Base-by-base conservation (phyloP, 2,797 vertebrate species). In the Pipistrellus pygmaeus region DNA sequence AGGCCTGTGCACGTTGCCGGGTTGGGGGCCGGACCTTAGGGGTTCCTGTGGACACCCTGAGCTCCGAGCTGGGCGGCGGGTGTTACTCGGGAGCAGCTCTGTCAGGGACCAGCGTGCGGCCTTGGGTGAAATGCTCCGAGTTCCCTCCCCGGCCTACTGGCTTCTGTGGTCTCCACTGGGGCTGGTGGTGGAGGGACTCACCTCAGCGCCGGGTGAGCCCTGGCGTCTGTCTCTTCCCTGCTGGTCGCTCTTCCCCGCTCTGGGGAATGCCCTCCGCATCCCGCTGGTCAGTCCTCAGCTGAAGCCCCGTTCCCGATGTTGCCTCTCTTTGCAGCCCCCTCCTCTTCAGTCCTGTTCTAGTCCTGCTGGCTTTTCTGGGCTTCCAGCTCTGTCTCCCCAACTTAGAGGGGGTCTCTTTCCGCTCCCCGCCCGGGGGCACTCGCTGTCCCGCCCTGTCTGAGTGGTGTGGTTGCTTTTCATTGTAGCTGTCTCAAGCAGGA, bases 221-320 rank as follows among this genome's bases (percentile, higher is more conserved):
- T 53, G 32, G 46, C 13, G 46, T 13, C 10, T 13, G 44, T 13
- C 64, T 78, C 5, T 23, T 38, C 60, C n/a, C 30, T n/a, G 2
- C 23, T 14, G 8, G 3, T 25, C 17, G 60, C 7, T 71, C 11
- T n/a, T 20, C 11, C 15, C 62, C 9, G 10, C 69, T 17, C 13
- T 2, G 27, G 27, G 21, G 15, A 1, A 4, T 13, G 15, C 21
- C 44, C 44, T 77, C 44, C 35, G 0, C 0, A 0, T 6, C n/a
- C 30, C 44, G 62, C 69, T 21, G 51, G 44, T 10, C 44, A 6
- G 3, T 21, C 6, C 64, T 71, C n/a, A 51, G 21, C 27, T 0
- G 7, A 51, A 68, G 77, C 18, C 41, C 11, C 3, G 7, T 11
- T 44, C 17, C 55, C 21, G 7, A 25, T 6, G 25, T 35, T 32